These are phyloP conservation scores for Cherax destructor DNA, from an alignment of 1,140 invertebrate genomes.

Conservation along the genomic window DNA sequence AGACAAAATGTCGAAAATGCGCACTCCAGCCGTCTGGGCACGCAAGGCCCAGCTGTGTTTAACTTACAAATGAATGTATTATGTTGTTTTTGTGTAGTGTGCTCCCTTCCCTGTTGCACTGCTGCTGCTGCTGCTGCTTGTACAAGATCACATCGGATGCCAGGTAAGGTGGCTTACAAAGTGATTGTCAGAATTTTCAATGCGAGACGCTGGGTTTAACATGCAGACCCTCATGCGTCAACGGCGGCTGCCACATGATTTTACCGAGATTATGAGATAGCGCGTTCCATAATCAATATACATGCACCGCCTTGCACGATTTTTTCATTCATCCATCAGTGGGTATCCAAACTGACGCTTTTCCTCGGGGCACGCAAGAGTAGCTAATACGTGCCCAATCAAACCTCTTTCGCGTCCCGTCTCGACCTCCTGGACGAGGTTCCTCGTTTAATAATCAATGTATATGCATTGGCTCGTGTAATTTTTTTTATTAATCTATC, in stretches of 20 bases:
- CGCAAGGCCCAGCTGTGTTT: not conserved
- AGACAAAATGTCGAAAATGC: not conserved
- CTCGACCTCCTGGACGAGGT: too few relatives aligned
- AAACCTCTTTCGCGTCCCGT: not conserved
- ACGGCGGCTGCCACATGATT: not conserved
- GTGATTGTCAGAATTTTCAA: not conserved
- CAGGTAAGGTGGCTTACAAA: not conserved
- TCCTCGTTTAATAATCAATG: not conserved
- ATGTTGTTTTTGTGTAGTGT: not conserved
- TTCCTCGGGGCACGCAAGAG: not conserved
- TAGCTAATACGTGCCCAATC: not conserved
- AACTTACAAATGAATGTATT: not conserved
- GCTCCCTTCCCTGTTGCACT: not conserved
- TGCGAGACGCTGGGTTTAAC: not conserved
- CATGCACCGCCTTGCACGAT: not conserved
- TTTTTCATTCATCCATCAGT: not conserved
- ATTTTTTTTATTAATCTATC: not conserved
- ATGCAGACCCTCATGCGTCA: not conserved
- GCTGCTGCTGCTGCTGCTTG: too few relatives aligned
- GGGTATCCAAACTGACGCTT: not conserved
- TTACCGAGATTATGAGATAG: not conserved
- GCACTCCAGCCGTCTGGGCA: not conserved
- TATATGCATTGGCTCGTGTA: not conserved
- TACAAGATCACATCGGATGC: too few relatives aligned
- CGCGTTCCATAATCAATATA: not conserved